phyloP scores from a whole-genome alignment of 2,113 vertebrate genomes.

The Pteruthius melanotis region DNA sequence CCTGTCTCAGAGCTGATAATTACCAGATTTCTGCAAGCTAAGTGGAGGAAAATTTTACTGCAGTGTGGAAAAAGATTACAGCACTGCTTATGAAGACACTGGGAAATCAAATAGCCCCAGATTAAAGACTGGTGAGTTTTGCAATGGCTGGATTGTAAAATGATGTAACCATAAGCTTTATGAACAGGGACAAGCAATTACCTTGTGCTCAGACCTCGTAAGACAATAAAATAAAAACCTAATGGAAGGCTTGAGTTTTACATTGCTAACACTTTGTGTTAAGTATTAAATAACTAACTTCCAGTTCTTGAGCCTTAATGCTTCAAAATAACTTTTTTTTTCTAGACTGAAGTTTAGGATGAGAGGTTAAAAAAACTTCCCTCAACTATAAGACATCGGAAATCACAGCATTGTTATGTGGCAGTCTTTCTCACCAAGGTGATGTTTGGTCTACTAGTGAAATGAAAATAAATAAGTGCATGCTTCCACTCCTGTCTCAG shows the following conservation, averaged over 20 bases:
- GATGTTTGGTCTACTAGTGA: neutral
- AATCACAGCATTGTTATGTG: neutral
- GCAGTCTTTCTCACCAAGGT: neutral
- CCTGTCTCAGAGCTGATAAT: neutral
- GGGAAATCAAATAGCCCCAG: neutral
- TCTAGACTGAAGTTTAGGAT: neutral
- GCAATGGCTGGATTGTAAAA: neutral
- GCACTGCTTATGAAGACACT: neutral
- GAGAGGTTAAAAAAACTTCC: neutral
- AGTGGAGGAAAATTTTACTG: neutral
- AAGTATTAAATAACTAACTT: neutral
- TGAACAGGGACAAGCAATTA: neutral
- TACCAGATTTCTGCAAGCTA: neutral
- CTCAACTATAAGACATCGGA: neutral
- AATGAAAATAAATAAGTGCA: neutral
- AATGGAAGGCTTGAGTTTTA: neutral
- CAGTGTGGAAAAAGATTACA: neutral
- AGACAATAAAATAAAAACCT: neutral
- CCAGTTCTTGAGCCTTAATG: neutral
- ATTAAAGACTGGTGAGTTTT: neutral
- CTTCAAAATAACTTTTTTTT: neutral
- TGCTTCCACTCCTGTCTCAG: neutral
- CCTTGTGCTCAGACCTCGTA: neutral
- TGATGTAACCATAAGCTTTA: neutral
- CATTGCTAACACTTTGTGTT: neutral